Percentiles rank a stretch among this genome's conserved stretches.
Conservation (phyloP, 2,113 vertebrate species). For the Nycticorax nycticorax region DNA sequence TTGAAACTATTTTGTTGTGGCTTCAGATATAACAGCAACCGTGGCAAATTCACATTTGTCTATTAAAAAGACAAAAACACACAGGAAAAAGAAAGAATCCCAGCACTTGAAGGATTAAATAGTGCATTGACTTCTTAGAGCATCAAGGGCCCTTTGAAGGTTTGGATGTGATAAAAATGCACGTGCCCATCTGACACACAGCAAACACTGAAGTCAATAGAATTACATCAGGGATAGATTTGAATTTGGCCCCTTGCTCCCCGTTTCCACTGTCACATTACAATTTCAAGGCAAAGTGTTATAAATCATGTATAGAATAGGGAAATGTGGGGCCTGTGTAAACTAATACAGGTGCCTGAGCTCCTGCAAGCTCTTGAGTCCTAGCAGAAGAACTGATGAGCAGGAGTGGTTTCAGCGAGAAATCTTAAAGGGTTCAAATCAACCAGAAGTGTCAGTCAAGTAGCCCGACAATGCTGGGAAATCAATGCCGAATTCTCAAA, state of each 20-base stretch:
- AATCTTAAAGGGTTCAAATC: constrained; percentile 64
- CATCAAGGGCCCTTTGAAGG: background rate
- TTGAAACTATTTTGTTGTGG: background rate
- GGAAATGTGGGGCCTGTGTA: background rate
- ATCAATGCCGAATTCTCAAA: constrained; percentile 65
- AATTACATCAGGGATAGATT: background rate
- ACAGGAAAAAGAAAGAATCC: background rate
- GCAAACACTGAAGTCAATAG: background rate
- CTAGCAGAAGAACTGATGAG: background rate
- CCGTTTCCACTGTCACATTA: background rate
- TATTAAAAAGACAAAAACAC: background rate
- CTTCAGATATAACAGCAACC: background rate
- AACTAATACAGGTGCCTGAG: background rate
- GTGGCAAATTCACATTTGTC: background rate
- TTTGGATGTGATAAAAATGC: background rate
- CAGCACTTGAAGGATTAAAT: background rate
- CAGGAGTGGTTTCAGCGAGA: background rate
- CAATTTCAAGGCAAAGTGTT: background rate
- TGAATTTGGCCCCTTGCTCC: background rate
- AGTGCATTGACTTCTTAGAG: background rate
- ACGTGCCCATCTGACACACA: background rate
- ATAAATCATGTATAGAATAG: background rate
- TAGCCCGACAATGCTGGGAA: constrained; percentile 54
- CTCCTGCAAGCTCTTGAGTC: background rate
- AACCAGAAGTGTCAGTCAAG: constrained; percentile 67